Evolutionary conservation across 2,797 vertebrate species (phyloP), one percentile per base, ranked within the genome.

Genomic region (Sebastes diaconus): DNA sequence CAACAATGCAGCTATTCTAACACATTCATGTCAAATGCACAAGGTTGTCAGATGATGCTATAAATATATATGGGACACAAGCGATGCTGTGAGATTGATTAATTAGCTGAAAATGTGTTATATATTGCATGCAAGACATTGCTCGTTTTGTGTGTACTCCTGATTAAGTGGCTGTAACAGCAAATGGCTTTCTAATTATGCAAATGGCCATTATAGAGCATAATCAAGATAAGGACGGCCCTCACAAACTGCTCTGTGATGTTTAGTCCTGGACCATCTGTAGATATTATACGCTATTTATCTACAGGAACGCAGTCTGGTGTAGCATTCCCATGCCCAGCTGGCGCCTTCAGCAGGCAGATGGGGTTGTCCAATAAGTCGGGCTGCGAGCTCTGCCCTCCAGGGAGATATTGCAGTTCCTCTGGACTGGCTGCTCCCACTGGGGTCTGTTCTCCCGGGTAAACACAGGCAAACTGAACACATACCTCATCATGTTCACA

Each of bases 381-480:
- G 1, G 94, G 86, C 42, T 97, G 96, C 81, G 90, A 92, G 81
- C 90, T 92, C 66, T 97, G 96, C 78, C 94, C 95, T 60, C 89
- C 95, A 16, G 96, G 96, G 81, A 92, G 69, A 63, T 96, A 96
- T 79, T 97, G 96, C 86, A 84, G 91, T 64, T 94, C 95, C 66
- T 88, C 93, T 68, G 94, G 95, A 67, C 92, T 96, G 84, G 79
- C 92, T 81, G 80, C 87, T 68, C 95, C 96, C 75, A 93, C 93
- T 13, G 96, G 96, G 59, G 8, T 88, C 67, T 97, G 96, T 87
- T 95, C 95, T 84, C 90, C 96, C 30, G 96, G 96, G 95, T 96
- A 81, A 94, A 88, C 36, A 55, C 54, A 68, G 73, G 12, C 70
- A 78, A 30, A 76, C 71, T 58, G 24, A 77, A 69, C 30, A 57